phyloP scores from a whole-genome alignment of 2,797 vertebrate species.

The Neosalanx taihuensis region DNA sequence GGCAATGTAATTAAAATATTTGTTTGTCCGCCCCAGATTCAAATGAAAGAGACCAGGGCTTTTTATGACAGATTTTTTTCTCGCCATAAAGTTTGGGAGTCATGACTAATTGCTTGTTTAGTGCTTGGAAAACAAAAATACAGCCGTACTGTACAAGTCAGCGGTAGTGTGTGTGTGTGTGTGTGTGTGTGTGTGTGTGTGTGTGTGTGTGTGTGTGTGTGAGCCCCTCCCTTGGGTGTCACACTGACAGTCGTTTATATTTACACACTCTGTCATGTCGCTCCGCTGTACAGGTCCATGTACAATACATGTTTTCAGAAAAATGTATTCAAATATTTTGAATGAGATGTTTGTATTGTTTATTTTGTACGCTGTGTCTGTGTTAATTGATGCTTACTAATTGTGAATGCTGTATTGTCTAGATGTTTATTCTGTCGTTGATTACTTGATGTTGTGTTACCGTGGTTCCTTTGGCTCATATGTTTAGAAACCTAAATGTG shows the following conservation, averaged over 20 bases:
- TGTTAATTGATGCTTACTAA: too few relatives aligned
- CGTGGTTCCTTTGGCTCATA: too few relatives aligned
- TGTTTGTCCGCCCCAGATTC: slow-evolving; percentile 46
- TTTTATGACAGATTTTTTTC: slow-evolving; percentile 49
- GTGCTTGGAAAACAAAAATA: slow-evolving; percentile 28
- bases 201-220: neutral
- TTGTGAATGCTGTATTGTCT: too few relatives aligned
- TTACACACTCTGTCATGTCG: neutral
- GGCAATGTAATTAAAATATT: slow-evolving; percentile 53
- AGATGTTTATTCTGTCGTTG: too few relatives aligned
- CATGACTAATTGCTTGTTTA: slow-evolving; percentile 45
- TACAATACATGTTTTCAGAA: too few relatives aligned
- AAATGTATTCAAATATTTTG: too few relatives aligned
- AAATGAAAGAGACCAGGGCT: slow-evolving; percentile 44
- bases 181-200: neutral
- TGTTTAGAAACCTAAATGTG: too few relatives aligned
- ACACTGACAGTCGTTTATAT: neutral
- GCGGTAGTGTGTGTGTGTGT: neutral
- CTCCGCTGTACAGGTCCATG: too few relatives aligned
- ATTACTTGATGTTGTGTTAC: too few relatives aligned
- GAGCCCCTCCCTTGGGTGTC: neutral
- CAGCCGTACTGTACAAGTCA: slow-evolving; percentile 1
- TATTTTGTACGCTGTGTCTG: too few relatives aligned
- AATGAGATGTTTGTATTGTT: too few relatives aligned
- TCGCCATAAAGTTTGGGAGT: slow-evolving; percentile 42